These are phyloP conservation scores for Porites rus DNA, from an alignment of 92 coral and sea anemone species.

Conservation along the genomic window DNA sequence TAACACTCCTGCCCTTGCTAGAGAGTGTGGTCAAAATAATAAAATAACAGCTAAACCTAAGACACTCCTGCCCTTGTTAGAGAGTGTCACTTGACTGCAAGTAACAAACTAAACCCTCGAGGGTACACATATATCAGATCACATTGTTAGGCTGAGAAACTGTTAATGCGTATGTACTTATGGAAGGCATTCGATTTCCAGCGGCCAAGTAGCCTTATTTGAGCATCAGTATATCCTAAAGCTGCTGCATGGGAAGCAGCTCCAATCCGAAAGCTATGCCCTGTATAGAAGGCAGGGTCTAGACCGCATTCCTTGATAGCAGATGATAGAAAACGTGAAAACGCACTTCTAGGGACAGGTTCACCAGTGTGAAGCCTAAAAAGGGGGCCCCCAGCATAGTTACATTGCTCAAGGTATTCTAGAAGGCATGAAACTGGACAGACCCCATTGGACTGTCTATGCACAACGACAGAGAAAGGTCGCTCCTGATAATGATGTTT, in stretches of 20 bases:
- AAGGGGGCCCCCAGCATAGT: slow-evolving; percentile 17
- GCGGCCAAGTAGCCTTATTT: slow-evolving; percentile 50
- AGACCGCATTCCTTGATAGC: slow-evolving; percentile 29
- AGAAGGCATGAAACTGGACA: neutral
- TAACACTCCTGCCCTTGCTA: slow-evolving; percentile 21
- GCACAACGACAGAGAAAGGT: neutral
- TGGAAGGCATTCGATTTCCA: slow-evolving; percentile 59
- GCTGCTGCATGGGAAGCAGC: slow-evolving; percentile 64
- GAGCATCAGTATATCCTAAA: slow-evolving; percentile 46
- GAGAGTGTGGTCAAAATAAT: too few relatives aligned
- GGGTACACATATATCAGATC: too few relatives aligned
- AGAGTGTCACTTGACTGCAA: neutral
- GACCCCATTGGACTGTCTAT: neutral
- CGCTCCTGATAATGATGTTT: neutral
- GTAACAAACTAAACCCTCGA: neutral
- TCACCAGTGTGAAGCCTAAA: slow-evolving; percentile 1
- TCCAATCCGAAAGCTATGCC: slow-evolving; percentile 59
- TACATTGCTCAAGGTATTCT: neutral
- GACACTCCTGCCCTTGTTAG: slow-evolving; percentile 16
- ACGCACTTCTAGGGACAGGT: slow-evolving; percentile 32
- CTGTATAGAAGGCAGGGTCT: slow-evolving; percentile 33
- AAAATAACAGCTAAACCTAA: neutral
- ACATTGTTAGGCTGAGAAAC: too few relatives aligned
- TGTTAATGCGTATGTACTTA: neutral
- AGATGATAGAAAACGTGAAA: slow-evolving; percentile 22